Percentiles rank a stretch among this genome's conserved stretches.
phyloP scores from a whole-genome alignment of 2,888 invertebrate genomes.

The Caenorhabditis virilis region DNA sequence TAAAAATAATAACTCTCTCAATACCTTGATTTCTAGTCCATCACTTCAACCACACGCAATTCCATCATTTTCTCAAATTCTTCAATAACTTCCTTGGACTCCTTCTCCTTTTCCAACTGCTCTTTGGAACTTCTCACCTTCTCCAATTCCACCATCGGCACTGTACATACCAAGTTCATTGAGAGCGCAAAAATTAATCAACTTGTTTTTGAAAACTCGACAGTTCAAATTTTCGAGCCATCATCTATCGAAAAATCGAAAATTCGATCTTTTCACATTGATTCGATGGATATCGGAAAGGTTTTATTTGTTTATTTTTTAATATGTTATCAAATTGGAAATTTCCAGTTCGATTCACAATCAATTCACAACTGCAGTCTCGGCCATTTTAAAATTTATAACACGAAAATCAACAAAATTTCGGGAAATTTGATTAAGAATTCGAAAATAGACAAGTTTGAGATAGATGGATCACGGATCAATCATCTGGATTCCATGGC shows the following conservation, averaged over 20 bases:
- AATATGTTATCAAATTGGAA: too few relatives aligned
- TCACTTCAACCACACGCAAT: too few relatives aligned
- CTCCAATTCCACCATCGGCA: constrained; percentile 29
- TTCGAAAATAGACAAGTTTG: constrained; percentile 1
- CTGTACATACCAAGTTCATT: constrained; percentile 2
- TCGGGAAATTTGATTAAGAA: constrained; percentile 12
- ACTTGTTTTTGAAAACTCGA: constrained; percentile 6
- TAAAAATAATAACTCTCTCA: too few relatives aligned
- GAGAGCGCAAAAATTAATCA: constrained; percentile 1
- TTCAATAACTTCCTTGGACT: too few relatives aligned
- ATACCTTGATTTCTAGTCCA: too few relatives aligned
- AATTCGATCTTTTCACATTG: constrained; percentile 12
- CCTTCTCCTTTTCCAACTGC: too few relatives aligned
- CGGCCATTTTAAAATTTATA: constrained; percentile 3
- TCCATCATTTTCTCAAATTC: too few relatives aligned
- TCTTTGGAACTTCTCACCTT: constrained; percentile 2
- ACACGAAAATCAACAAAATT: constrained; percentile 19
- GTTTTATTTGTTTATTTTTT: too few relatives aligned
- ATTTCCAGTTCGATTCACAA: too few relatives aligned
- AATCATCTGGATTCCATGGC: constrained; percentile 19
- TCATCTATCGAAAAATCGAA: constrained; percentile 23
- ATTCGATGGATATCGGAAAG: constrained; percentile 11
- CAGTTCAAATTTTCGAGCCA: constrained; percentile 9
- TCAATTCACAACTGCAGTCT: neutral
- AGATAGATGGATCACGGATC: constrained; percentile 21